Base-by-base conservation (phyloP, 2,888 invertebrate genomes). In the Hydropsyche betteni region DNA sequence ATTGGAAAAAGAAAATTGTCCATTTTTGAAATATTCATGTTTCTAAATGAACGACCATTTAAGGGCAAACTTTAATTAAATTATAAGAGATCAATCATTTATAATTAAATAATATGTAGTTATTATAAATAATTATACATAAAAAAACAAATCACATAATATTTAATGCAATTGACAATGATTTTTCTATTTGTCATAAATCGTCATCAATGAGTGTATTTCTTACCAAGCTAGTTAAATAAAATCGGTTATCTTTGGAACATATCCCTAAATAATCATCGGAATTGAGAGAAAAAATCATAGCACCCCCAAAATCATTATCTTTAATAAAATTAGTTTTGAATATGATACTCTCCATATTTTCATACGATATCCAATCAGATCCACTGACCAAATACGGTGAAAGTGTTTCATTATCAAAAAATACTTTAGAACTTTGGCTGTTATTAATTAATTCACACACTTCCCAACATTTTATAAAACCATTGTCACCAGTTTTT, bases 311-410 rank as follows among this genome's bases (percentile, higher is more conserved):
- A 80, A 93, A 89, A 51, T 88, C 86, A 69, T 89, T 86, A 6
- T 87, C 85, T 81, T 88, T 89, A 0, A 93, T 89, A 83, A 88
- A 94, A 76, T 87, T 85, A 0, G 91, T 92, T 85, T 94, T 96
- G 81, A 89, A 89, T 74, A 85, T 86, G 2, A 94, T 87, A 83
- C 95, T 96, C 69, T 87, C 83, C 36, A 89, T 87, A 81, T 92
- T 89, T 79, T 96, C 96, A 82, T 91, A 96, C 0, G 95, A 94
- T 61, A 95, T 88, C 97, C 97, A 97, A 80, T 96, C 93, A 14
- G 84, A 84, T 69, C 87, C 86, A 77, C 89, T 88, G 80, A 89
- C 91, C 6, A 93, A 87, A 84, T 93, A 97, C 0, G 96, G 95
- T 58, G 94, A 95, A 81, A 89, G 89, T 5, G 92, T 90, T 53